Conservation (phyloP, 1,140 invertebrate species). For the Drosophila repleta region DNA sequence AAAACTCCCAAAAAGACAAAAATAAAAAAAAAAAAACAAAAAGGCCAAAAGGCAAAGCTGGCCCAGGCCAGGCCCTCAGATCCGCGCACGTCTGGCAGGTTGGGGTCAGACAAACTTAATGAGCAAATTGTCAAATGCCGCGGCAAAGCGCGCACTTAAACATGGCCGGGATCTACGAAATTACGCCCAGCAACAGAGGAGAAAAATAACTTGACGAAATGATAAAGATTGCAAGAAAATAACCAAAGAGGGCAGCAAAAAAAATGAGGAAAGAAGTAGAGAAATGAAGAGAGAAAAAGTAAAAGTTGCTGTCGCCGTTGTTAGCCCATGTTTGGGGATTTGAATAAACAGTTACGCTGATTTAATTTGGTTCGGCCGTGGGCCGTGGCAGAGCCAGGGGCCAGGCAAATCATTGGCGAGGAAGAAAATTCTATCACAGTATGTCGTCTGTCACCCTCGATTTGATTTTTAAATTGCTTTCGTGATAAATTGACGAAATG, state of each 20-base stretch:
- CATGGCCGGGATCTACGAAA: slow-evolving; percentile 62
- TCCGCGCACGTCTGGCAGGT: slow-evolving; percentile 4
- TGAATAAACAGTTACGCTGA: slow-evolving; percentile 84
- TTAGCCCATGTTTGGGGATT: slow-evolving; percentile 75
- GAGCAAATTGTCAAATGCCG: slow-evolving; percentile 83
- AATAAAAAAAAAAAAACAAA: slow-evolving; percentile 22
- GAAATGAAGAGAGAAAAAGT: slow-evolving; percentile 28
- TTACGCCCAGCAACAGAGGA: slow-evolving; percentile 29
- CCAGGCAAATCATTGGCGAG: slow-evolving; percentile 37
- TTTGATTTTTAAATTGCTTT: slow-evolving; percentile 83
- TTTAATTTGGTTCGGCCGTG: slow-evolving; percentile 70
- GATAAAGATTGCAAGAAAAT: slow-evolving; percentile 24
- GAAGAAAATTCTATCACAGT: slow-evolving; percentile 78
- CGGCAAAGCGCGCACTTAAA: slow-evolving; percentile 78
- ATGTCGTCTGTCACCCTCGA: slow-evolving; percentile 83
- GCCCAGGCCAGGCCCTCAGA: slow-evolving; percentile 15
- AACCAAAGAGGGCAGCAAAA: slow-evolving; percentile 9
- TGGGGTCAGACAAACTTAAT: slow-evolving; percentile 82
- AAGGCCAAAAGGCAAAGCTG: slow-evolving; percentile 26
- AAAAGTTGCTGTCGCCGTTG: slow-evolving; percentile 65
- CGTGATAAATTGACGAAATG: slow-evolving; percentile 83
- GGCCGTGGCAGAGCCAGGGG: background rate
- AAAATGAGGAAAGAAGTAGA: background rate
- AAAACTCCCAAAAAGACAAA: background rate
- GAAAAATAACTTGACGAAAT: slow-evolving; percentile 71